Evolutionary conservation across 1,140 invertebrate species (phyloP).

Genomic region (Ostrea denselamellosa): DNA sequence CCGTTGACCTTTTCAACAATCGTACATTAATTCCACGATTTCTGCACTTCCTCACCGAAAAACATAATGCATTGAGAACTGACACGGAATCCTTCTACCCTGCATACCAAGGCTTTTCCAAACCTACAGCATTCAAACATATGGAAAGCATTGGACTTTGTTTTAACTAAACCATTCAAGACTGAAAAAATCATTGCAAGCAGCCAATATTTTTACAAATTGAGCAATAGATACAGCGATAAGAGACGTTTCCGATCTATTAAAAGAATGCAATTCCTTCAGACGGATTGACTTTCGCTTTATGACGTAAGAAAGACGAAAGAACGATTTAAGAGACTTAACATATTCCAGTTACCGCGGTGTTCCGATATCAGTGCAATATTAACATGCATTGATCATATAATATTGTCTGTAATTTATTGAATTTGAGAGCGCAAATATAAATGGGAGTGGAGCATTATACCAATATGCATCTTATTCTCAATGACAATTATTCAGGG

Average conservation of each 20-base stretch:
- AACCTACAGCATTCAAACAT: slow-evolving; percentile 25
- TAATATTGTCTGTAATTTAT: slow-evolving; percentile 1
- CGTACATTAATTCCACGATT: not conserved
- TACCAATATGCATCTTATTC: not conserved
- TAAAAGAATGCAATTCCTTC: slow-evolving; percentile 9
- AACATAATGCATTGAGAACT: not conserved
- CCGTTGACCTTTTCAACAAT: too few relatives aligned
- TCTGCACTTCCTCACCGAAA: not conserved
- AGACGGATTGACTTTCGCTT: not conserved
- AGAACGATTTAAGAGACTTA: slow-evolving; percentile 6
- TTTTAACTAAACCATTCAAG: slow-evolving; percentile 1
- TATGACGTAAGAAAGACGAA: slow-evolving; percentile 12
- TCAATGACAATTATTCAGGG: too few relatives aligned
- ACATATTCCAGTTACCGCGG: not conserved
- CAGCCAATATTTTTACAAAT: not conserved
- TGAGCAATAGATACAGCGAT: not conserved
- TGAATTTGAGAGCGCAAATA: not conserved
- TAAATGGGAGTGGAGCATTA: not conserved
- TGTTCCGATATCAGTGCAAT: not conserved
- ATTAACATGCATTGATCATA: not conserved
- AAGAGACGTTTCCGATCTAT: slow-evolving; percentile 13
- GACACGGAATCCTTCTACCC: not conserved
- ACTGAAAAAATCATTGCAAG: not conserved
- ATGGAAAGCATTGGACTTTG: slow-evolving; percentile 6
- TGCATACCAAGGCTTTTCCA: not conserved